These are phyloP conservation scores for Parochlus steinenii DNA, from an alignment of 2,888 invertebrate species.

Conservation along the genomic window DNA sequence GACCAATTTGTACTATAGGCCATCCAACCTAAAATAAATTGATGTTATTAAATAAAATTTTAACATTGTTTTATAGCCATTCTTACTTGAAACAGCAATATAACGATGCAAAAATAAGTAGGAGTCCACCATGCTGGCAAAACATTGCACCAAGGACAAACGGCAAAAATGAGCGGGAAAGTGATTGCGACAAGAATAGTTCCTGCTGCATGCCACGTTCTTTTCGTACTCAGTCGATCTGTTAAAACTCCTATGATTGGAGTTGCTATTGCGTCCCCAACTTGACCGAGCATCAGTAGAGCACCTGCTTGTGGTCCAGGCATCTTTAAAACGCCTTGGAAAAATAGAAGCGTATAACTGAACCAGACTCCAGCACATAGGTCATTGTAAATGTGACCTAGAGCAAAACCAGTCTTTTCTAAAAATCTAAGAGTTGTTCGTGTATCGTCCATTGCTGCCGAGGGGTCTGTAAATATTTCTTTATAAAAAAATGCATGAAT, in stretches of 20 bases:
- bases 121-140: conserved; percentile 37
- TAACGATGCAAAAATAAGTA: conserved; percentile 38
- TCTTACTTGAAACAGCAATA: conserved; percentile 71
- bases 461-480: no score
- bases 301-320: conserved; percentile 39
- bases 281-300: conserved; percentile 51
- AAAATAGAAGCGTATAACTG: conserved; percentile 76
- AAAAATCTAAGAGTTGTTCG: conserved; percentile 15
- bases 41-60: no score
- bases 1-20: conserved; percentile 87
- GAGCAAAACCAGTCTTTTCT: conserved; percentile 38
- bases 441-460: conserved; percentile 6
- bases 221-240: conserved; percentile 60
- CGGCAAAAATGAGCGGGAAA: conserved; percentile 63
- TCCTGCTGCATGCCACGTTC: conserved; percentile 71
- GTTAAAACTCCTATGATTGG: conserved; percentile 70
- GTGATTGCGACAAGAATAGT: conserved; percentile 48
- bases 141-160: conserved; percentile 42
- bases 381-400: conserved; percentile 88
- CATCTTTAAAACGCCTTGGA: conserved; percentile 44
- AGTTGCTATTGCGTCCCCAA: conserved; percentile 75
- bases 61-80: no score
- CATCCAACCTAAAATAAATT: no score
- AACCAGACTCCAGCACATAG: conserved; percentile 95
- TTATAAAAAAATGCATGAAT: no score